Percentiles rank a stretch among this genome's conserved stretches.
These are phyloP conservation scores for Cantharis rustica DNA, from an alignment of 2,888 invertebrate genomes.

Conservation along the genomic window DNA sequence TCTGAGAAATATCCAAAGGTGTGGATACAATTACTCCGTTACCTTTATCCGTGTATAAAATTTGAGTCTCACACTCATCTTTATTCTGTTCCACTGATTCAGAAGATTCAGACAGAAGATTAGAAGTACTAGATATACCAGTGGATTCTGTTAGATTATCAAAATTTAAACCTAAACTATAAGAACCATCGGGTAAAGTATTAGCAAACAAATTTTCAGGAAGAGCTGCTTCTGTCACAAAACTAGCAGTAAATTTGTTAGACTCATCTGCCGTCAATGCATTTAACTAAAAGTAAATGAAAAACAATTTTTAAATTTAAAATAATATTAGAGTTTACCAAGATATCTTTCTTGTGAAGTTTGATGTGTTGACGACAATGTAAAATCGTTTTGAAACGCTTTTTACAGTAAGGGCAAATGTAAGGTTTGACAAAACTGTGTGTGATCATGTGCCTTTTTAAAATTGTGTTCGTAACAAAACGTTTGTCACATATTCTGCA, in stretches of 20 bases:
- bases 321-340: constrained; percentile 4
- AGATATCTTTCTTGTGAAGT: constrained; percentile 15
- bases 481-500: constrained; percentile 53
- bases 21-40: constrained; percentile 20
- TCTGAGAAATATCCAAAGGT: neutral
- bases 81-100: neutral
- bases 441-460: constrained; percentile 52
- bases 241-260: neutral
- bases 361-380: constrained; percentile 64
- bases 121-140: neutral
- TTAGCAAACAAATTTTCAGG: constrained; percentile 25
- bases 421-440: constrained; percentile 58
- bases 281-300: neutral
- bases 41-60: constrained; percentile 13
- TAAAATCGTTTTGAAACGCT: constrained; percentile 63
- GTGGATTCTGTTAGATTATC: neutral
- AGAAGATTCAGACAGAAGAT: neutral
- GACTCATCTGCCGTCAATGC: neutral
- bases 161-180: constrained; percentile 1
- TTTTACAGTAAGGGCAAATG: constrained; percentile 66
- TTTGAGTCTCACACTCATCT: neutral
- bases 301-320: neutral
- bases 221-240: constrained; percentile 28
- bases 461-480: constrained; percentile 49
- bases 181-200: neutral